Conservation (phyloP, 1,140 invertebrate genomes). For the Pseudomyrmex dendroicus region DNA sequence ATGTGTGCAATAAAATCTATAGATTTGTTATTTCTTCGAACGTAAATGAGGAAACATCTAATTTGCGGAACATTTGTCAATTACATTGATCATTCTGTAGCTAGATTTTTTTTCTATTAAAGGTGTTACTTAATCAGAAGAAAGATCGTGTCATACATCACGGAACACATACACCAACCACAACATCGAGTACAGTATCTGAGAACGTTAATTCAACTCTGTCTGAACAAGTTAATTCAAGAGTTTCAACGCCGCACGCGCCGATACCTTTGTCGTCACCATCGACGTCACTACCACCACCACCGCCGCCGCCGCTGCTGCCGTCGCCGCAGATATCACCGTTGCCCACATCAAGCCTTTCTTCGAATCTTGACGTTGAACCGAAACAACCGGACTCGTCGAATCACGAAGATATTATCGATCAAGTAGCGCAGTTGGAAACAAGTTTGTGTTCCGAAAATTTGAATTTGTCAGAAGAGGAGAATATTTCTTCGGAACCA, state of each 20-base stretch:
- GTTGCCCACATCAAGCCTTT: too few relatives aligned
- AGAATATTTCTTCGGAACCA: constrained; percentile 19
- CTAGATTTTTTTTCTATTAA: constrained; percentile 37
- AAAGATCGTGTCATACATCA: constrained; percentile 62
- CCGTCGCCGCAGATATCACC: background rate
- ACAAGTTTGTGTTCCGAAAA: constrained; percentile 6
- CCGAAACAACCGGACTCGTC: constrained; percentile 71
- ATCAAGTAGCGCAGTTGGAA: background rate
- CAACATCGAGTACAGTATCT: background rate
- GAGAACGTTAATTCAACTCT: constrained; percentile 12
- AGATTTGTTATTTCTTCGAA: too few relatives aligned
- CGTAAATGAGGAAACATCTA: too few relatives aligned
- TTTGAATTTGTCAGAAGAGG: background rate
- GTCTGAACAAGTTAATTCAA: background rate
- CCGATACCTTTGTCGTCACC: background rate
- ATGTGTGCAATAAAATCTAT: too few relatives aligned
- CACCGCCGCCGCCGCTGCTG: too few relatives aligned
- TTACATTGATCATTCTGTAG: background rate
- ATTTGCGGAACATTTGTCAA: background rate
- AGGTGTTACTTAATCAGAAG: constrained; percentile 78
- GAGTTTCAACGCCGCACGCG: background rate
- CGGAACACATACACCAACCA: constrained; percentile 21
- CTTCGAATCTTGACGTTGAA: constrained; percentile 30
- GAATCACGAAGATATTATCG: constrained; percentile 17
- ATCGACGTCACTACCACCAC: too few relatives aligned